phyloP scores from a whole-genome alignment of 2,113 vertebrate genomes.

The Lepidothrix coronata region DNA sequence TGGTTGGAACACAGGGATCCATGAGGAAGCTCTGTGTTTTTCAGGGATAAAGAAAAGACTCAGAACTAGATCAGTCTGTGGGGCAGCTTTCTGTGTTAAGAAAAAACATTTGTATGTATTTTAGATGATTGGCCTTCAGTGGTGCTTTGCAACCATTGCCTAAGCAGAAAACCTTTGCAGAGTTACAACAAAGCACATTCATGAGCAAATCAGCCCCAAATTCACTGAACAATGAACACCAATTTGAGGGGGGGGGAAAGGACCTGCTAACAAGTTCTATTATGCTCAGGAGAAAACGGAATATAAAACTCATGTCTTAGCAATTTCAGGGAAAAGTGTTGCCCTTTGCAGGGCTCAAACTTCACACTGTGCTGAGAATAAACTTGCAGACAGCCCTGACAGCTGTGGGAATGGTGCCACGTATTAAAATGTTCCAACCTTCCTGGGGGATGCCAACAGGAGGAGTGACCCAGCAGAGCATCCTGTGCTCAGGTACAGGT shows the following conservation, averaged over 20 bases:
- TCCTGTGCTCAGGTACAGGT: conserved; percentile 52
- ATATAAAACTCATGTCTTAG: conserved; percentile 70
- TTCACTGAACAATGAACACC: background rate
- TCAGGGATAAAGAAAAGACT: background rate
- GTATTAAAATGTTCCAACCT: conserved; percentile 69
- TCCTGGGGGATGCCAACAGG: conserved; percentile 47
- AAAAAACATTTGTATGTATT: background rate
- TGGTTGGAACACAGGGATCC: background rate
- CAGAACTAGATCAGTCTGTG: background rate
- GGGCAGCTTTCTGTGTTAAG: background rate
- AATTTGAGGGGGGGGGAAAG: background rate
- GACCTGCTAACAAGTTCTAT: conserved; percentile 41
- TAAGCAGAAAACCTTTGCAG: background rate
- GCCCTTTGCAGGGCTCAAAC: conserved; percentile 77
- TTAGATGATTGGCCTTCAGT: background rate
- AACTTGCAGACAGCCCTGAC: conserved; percentile 78
- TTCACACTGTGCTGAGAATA: conserved; percentile 75
- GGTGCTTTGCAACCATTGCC: background rate
- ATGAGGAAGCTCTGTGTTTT: background rate
- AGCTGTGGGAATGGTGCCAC: conserved; percentile 77
- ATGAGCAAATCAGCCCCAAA: background rate
- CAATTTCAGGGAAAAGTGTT: conserved; percentile 72
- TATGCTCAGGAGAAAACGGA: conserved; percentile 50
- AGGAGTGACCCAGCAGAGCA: conserved; percentile 67
- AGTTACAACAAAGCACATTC: background rate